Evolutionary conservation across 2,888 invertebrate genomes (phyloP), one percentile per base, ranked within the genome.

Genomic region (Gryllus longicercus): DNA sequence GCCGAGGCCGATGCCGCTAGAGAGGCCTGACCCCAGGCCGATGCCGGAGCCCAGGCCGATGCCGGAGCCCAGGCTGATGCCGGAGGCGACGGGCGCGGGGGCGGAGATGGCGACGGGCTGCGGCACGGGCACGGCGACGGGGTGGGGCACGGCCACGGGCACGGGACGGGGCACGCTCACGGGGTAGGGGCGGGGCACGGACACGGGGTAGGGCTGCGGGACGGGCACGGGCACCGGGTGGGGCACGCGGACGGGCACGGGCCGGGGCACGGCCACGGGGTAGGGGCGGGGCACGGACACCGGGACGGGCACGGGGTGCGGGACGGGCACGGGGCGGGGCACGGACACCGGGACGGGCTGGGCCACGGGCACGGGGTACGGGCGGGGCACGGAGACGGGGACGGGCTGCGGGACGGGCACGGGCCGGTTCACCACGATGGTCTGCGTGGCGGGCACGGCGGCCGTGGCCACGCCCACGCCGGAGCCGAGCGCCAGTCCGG

Each of bases 171-270:
- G 79, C 14, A 79, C 79, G 14, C 16, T 12, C 38, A 79, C 79
- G 21, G 79, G 79, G 76, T 76, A 50, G 21, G 79, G 79, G 18
- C 63, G 79, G 38, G 79, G 79, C 8, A 79, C 79, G 21, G 18
- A 16, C 23, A 79, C 79, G 49, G 79, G 79, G 50, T 79, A 79
- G 11, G 79, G 79, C 79, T 79, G 79, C 11, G 79, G 79, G 10
- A 79, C 79, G 25, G 75, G 50, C 14, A 79, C 79, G 23, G 79
- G 76, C 5, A 79, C 21, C 21, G 21, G 21, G 21, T 74, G 74
- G 18, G 78, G 78, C 16, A 23, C 51, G 16, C 21, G 21, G 1
- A 78, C 74, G 18, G 78, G 25, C 63, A 25, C 23, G 14, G 78
- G 78, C 25, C 74, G 21, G 74, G 78, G 78, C n/a, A 78, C 78